phyloP scores from a whole-genome alignment of 35 echinoderm and acorn worm species.

The Apostichopus parvimensis region DNA sequence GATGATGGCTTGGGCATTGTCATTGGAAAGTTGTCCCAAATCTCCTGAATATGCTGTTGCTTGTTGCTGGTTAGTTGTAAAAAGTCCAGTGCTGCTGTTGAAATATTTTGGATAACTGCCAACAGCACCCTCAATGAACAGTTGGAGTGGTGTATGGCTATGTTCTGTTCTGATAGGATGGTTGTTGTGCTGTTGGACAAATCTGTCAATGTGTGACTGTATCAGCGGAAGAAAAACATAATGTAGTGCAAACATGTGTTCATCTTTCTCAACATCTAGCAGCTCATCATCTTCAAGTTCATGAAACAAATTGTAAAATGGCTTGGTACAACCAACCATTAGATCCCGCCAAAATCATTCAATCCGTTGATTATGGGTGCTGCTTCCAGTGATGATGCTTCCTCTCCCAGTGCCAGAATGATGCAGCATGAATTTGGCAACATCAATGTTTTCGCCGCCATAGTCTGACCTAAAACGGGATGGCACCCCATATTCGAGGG shows the following conservation, averaged over 20 bases:
- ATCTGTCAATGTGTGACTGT: conserved; percentile 17
- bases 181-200: conserved; percentile 45
- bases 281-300: not conserved
- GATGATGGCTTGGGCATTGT: too few relatives aligned
- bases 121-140: conserved; percentile 20
- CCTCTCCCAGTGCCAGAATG: not conserved
- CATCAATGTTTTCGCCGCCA: not conserved
- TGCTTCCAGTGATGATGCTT: not conserved
- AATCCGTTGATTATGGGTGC: not conserved
- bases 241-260: conserved; percentile 59
- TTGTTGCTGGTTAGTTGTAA: too few relatives aligned
- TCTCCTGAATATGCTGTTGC: too few relatives aligned
- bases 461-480: not conserved
- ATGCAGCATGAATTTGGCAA: not conserved
- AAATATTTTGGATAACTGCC: not conserved
- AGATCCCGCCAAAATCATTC: not conserved
- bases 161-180: conserved; percentile 61
- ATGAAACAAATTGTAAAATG: not conserved
- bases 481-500: not conserved
- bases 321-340: too few relatives aligned
- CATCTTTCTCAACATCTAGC: not conserved
- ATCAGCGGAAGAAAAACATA: conserved; percentile 66
- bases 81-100: too few relatives aligned
- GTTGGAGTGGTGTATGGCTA: conserved; percentile 43
- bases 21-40: too few relatives aligned